phyloP scores from a whole-genome alignment of 2,888 invertebrate genomes.

The Tineola bisselliella region DNA sequence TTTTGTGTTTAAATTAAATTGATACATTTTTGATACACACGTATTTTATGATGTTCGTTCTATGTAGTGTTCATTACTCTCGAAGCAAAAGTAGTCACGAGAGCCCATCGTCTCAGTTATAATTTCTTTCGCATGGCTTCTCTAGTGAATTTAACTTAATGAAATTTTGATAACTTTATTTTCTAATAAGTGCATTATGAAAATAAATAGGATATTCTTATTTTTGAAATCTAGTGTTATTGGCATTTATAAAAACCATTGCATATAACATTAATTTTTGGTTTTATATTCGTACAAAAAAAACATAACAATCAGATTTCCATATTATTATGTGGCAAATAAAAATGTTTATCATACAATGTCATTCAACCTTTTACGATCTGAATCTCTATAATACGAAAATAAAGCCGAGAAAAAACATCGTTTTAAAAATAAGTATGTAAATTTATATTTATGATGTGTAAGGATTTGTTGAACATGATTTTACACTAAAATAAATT shows the following conservation, averaged over 20 bases:
- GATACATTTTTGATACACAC: too few species aligned
- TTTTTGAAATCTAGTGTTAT: neutral
- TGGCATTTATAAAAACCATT: neutral
- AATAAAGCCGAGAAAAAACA: slow-evolving; percentile 24
- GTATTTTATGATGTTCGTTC: too few species aligned
- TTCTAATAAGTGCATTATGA: neutral
- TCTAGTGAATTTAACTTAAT: too few species aligned
- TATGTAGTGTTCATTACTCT: too few species aligned
- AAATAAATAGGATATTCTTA: neutral
- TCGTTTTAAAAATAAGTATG: slow-evolving; percentile 16
- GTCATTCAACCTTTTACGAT: slow-evolving; percentile 34
- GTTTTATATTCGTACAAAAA: neutral
- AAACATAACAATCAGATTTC: slow-evolving; percentile 35
- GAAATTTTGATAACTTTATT: neutral
- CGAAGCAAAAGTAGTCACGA: too few species aligned
- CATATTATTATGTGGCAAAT: slow-evolving; percentile 32
- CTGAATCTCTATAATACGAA: slow-evolving; percentile 25
- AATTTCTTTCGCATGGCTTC: too few species aligned
- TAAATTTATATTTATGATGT: neutral
- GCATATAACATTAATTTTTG: neutral
- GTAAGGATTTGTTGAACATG: neutral
- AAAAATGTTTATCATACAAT: slow-evolving; percentile 26
- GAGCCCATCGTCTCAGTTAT: too few species aligned
- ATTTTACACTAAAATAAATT: neutral
- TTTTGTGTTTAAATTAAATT: too few species aligned